phyloP scores from a whole-genome alignment of 2,113 vertebrate species.

The Leucosticte australis region DNA sequence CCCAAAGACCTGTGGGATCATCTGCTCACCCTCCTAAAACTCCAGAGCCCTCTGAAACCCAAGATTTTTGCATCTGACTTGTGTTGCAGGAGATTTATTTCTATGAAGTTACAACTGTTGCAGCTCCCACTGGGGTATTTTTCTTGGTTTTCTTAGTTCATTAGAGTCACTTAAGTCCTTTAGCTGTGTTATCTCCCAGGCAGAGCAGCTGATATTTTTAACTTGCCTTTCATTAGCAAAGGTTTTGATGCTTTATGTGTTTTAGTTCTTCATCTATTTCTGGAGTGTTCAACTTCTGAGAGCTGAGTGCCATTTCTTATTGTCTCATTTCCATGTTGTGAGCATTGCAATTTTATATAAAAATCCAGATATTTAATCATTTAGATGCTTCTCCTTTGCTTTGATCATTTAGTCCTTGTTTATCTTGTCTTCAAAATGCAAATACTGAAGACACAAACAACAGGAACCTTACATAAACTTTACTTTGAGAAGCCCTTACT shows the following conservation, averaged over 20 bases:
- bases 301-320: not conserved
- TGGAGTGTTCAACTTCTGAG: not conserved
- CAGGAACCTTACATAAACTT: not conserved
- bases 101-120: not conserved
- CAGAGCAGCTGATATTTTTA: constrained; percentile 50
- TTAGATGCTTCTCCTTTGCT: not conserved
- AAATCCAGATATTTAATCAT: not conserved
- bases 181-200: not conserved
- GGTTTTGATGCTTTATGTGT: constrained; percentile 4
- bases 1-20: not conserved
- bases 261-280: constrained; percentile 42
- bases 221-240: constrained; percentile 32
- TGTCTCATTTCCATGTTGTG: not conserved
- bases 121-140: not conserved
- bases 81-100: not conserved
- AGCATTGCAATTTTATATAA: not conserved
- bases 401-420: not conserved
- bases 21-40: not conserved
- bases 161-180: constrained; percentile 4
- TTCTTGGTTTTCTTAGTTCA: not conserved
- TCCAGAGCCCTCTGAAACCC: not conserved
- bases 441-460: not conserved
- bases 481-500: not conserved
- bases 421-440: not conserved
- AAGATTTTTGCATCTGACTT: not conserved